These are phyloP conservation scores for Hypercompe scribonia DNA, from an alignment of 2,888 invertebrate species.

Conservation along the genomic window DNA sequence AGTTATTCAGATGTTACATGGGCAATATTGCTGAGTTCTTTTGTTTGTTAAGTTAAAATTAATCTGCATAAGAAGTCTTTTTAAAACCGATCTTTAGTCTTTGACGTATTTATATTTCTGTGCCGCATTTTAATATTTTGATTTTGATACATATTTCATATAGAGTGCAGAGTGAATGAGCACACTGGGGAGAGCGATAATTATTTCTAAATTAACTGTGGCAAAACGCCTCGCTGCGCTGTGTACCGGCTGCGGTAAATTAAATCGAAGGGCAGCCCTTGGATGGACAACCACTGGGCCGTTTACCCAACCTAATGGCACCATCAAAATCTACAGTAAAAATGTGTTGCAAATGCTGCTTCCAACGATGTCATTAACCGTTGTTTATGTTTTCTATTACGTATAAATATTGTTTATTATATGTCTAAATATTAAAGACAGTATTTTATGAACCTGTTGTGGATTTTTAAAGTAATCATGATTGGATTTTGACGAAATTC, in stretches of 20 bases:
- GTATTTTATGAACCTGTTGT: background rate
- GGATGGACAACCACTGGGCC: slow-evolving; percentile 73
- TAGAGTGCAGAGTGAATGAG: slow-evolving; percentile 24
- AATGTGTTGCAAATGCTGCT: slow-evolving; percentile 78
- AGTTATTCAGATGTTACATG: no score
- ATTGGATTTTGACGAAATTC: background rate
- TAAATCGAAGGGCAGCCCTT: slow-evolving; percentile 76
- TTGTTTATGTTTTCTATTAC: slow-evolving; percentile 49
- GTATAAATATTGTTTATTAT: slow-evolving; percentile 34
- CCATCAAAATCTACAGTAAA: slow-evolving; percentile 79
- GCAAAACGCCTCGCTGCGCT: slow-evolving; percentile 65
- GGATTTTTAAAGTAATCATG: background rate
- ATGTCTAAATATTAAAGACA: background rate
- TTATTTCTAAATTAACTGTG: slow-evolving; percentile 82
- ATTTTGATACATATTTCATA: background rate
- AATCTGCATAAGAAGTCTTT: no score
- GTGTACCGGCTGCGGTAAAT: slow-evolving; percentile 80
- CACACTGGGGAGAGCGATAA: slow-evolving; percentile 72
- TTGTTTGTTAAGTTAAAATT: no score
- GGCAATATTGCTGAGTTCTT: no score
- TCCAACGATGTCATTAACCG: slow-evolving; percentile 53
- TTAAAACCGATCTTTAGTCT: no score
- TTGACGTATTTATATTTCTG: no score
- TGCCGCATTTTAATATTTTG: no score
- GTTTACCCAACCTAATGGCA: slow-evolving; percentile 76